phyloP scores from a whole-genome alignment of 2,797 vertebrate genomes.

The Pangasius sanitwongsei region DNA sequence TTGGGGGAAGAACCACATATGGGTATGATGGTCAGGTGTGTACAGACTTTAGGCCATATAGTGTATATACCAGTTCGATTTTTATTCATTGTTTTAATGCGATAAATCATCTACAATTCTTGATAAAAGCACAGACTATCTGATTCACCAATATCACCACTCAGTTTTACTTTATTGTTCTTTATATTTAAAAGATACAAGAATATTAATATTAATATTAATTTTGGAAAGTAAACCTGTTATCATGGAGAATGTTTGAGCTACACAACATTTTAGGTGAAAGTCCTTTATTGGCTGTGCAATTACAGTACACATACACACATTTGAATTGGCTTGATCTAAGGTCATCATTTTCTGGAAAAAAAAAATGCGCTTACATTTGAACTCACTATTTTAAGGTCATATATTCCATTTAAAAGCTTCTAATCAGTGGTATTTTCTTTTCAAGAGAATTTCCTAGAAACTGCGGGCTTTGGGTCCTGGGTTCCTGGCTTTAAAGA shows the following conservation, averaged over 20 bases:
- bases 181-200: not conserved
- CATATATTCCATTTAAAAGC: slow-evolving; percentile 1
- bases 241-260: not conserved
- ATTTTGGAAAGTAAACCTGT: not conserved
- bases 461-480: not conserved
- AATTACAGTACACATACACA: not conserved
- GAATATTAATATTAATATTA: not conserved
- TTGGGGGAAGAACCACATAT: not conserved
- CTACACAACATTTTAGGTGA: not conserved
- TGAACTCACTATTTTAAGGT: not conserved
- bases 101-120: not conserved
- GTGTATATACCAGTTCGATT: not conserved
- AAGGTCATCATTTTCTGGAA: not conserved
- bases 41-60: not conserved
- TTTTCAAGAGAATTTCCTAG: not conserved
- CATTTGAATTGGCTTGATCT: not conserved
- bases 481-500: not conserved
- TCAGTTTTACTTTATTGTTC: not conserved
- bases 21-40: not conserved
- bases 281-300: not conserved
- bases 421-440: slow-evolving; percentile 10
- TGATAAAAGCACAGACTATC: not conserved
- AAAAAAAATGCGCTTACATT: not conserved
- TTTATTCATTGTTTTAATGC: not conserved
- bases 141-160: not conserved